Base-by-base conservation (phyloP, 1,140 invertebrate genomes). In the Daktulosphaira vitifoliae region DNA sequence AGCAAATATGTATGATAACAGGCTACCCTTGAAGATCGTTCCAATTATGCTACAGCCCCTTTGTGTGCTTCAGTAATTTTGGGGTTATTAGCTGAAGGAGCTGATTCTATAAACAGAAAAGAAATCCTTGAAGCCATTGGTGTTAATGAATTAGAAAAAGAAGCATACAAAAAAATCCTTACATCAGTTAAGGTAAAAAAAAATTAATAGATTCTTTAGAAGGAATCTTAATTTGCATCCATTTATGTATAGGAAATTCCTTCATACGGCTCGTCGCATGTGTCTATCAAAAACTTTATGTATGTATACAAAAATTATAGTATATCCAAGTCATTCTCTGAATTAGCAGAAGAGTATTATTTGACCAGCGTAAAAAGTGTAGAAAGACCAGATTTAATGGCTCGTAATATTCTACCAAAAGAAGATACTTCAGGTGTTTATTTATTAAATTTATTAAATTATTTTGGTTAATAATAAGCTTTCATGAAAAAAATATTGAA, bases 301-400 rank as follows among this genome's bases (percentile, higher is more conserved):
- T 62, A 62, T 16, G 54, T 62, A 5, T 62, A 62, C 25, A 62
- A 62, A 16, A 62, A 62, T 23, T 62, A 62, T 25, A 62, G 54
- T 11, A 39, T 62, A 0, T 39, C 13, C 3, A 39, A 62, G 7
- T 62, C 56, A 11, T 62, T 48, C 26, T 38, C 56, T 5, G 25
- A 62, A n/a, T 25, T 62, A 3, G 54, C 54, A 4, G 23, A 39
- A 4, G 54, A 62, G n/a, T 62, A 62, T 62, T 62, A 62, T 2
- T 20, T 62, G 25, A 26, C 56, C 1, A 25, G 46, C 11, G 56
- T 62, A 16, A 62, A 8, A 39, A 62, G 22, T 11, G 56, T 62
- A 7, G 42, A n/a, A 9, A 46, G 56, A 62, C 56, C 56, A 6
- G 39, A 46, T 16, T 8, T 62, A 16, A 39, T 29, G 38, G 18